Evolutionary conservation across 1,140 invertebrate species (phyloP), one percentile per base, ranked within the genome.

Genomic region (Adoxophyes honmai): DNA sequence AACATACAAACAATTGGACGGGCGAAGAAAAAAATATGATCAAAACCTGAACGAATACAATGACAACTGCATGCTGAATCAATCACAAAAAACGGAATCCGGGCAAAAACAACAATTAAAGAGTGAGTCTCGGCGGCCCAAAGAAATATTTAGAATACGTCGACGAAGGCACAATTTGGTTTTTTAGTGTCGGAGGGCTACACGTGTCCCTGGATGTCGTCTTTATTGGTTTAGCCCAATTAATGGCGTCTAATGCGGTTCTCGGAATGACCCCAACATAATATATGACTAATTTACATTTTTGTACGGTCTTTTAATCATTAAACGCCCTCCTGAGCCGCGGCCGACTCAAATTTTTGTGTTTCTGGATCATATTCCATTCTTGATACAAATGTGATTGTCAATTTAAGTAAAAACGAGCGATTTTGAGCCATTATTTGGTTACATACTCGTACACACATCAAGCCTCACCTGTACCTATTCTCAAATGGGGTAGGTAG

Each of bases 31-130:
- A 84, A 86, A 88, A 81, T 72, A 70, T 75, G 73, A 78, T 80
- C 78, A 71, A 68, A 75, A 74, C 76, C 75, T 63, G 78, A 81
- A 74, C 73, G 80, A 72, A 81, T 69, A 88, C 83, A 86, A 88
- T 86, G 81, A 88, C 83, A 88, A 86, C 86, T 84, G 81, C 75
- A 83, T 72, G 44, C 37, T 78, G 78, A 82, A 83, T 86, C 83
- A 82, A 83, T 84, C 81, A 86, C 82, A 86, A 86, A 88, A 88
- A 88, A 86, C 70, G 75, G 81, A 85, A 86, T 84, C 66, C 79
- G 74, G 70, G 83, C 73, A 86, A 88, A 88, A 88, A 86, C 83
- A 76, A 86, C 83, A 88, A 88, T 88, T 88, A 88, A 86, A 81
- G 59, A 62, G 59, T 56, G 52, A 71, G 63, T 36, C 61, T 70